These are phyloP conservation scores for Phyllostomus hastatus DNA, from an alignment of 2,113 vertebrate species.

Conservation along the genomic window DNA sequence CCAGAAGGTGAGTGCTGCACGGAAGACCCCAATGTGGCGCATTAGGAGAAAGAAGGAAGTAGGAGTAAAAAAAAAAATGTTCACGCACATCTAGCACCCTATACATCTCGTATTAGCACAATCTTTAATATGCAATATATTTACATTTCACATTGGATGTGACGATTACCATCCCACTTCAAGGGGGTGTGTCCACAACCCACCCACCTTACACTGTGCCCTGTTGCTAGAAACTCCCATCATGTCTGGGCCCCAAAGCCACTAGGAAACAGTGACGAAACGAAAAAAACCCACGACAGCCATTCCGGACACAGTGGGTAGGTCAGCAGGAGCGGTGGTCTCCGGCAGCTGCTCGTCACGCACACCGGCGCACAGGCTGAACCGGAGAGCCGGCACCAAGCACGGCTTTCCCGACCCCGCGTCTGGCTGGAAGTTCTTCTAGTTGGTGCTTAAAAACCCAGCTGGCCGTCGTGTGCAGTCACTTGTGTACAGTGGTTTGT, in stretches of 20 bases:
- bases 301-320: neutral
- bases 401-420: neutral
- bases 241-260: neutral
- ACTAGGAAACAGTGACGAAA: neutral
- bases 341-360: neutral
- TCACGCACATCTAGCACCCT: neutral
- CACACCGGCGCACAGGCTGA: neutral
- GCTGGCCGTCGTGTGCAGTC: neutral
- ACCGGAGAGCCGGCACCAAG: neutral
- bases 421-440: slow-evolving; percentile 23
- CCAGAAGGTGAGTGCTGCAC: neutral
- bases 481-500: neutral
- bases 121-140: neutral
- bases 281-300: neutral
- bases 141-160: neutral
- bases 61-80: neutral
- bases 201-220: neutral
- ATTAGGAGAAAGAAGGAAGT: neutral
- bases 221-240: slow-evolving; percentile 38
- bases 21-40: neutral
- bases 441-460: neutral
- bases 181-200: neutral
- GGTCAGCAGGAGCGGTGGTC: neutral
- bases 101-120: neutral
- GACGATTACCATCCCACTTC: neutral